Conservation (phyloP, 2,888 invertebrate species). For the Platerodrilus igneus region DNA sequence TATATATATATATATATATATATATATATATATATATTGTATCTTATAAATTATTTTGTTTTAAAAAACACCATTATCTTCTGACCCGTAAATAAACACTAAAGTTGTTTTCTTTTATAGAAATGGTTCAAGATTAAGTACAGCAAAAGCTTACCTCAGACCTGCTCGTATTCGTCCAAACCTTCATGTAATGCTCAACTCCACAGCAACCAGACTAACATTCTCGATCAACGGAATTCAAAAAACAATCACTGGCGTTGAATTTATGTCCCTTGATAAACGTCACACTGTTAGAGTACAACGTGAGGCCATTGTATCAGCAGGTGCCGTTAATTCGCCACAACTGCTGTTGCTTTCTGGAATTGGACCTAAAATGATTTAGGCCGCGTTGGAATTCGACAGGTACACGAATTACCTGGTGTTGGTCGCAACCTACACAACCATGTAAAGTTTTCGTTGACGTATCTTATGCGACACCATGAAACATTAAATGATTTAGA, state of each 20-base stretch:
- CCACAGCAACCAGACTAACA: conserved; percentile 56
- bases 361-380: conserved; percentile 60
- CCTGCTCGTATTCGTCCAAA: conserved; percentile 57
- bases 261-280: conserved; percentile 54
- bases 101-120: conserved; percentile 42
- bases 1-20: no score
- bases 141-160: conserved; percentile 58
- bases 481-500: conserved; percentile 54
- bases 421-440: conserved; percentile 68
- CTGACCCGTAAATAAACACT: no score
- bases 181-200: conserved; percentile 58
- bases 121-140: conserved; percentile 58
- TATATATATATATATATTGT: no score
- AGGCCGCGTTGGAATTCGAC: conserved; percentile 55
- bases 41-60: no score
- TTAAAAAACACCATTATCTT: no score
- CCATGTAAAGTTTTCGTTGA: conserved; percentile 59
- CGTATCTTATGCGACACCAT: conserved; percentile 53
- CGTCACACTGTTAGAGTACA: conserved; percentile 49
- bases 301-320: conserved; percentile 59
- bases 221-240: conserved; percentile 41
- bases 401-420: conserved; percentile 60
- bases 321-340: conserved; percentile 63
- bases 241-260: conserved; percentile 56
- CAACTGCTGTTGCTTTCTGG: conserved; percentile 64